Conservation (phyloP, 2,888 invertebrate species). For the Odontothrips loti region DNA sequence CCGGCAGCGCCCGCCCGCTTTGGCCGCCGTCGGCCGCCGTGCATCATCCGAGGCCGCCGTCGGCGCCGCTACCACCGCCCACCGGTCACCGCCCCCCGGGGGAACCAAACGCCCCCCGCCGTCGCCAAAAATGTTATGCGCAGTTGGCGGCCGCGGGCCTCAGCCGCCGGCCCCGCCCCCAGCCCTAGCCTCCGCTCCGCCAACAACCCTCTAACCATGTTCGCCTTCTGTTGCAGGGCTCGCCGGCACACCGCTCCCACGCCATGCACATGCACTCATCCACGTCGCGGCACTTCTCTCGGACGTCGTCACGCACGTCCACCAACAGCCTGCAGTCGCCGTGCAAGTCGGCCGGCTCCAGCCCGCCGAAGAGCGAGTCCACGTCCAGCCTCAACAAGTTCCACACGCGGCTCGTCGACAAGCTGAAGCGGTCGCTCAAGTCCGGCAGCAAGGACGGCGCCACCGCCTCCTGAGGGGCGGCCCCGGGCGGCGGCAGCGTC, state of each 20-base stretch:
- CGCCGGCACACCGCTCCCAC: slow-evolving; percentile 62
- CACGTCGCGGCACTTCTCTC: slow-evolving; percentile 59
- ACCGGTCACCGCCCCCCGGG: too few relatives aligned
- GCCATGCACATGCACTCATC: slow-evolving; percentile 61
- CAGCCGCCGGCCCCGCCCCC: too few relatives aligned
- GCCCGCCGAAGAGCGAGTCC: slow-evolving; percentile 58
- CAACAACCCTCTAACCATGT: background rate
- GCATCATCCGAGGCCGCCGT: too few relatives aligned
- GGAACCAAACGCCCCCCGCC: too few relatives aligned
- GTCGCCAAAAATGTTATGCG: too few relatives aligned
- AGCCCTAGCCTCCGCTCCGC: background rate
- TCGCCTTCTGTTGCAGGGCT: slow-evolving; percentile 36
- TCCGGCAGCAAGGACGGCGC: slow-evolving; percentile 30
- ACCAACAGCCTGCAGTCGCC: slow-evolving; percentile 61
- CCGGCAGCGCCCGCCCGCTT: too few relatives aligned
- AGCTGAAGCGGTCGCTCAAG: slow-evolving; percentile 64
- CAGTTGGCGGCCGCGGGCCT: too few relatives aligned
- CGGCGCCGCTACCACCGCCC: too few relatives aligned
- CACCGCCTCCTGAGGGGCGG: slow-evolving; percentile 3
- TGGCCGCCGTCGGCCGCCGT: too few relatives aligned
- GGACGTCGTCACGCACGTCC: slow-evolving; percentile 59
- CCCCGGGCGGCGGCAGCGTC: background rate
- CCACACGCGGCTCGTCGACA: slow-evolving; percentile 74
- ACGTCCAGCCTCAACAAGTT: slow-evolving; percentile 67
- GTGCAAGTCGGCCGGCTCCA: slow-evolving; percentile 61